Evolutionary conservation across 2,797 vertebrate genomes (phyloP).

Genomic region (Xiphorhynchus erythropygius): DNA sequence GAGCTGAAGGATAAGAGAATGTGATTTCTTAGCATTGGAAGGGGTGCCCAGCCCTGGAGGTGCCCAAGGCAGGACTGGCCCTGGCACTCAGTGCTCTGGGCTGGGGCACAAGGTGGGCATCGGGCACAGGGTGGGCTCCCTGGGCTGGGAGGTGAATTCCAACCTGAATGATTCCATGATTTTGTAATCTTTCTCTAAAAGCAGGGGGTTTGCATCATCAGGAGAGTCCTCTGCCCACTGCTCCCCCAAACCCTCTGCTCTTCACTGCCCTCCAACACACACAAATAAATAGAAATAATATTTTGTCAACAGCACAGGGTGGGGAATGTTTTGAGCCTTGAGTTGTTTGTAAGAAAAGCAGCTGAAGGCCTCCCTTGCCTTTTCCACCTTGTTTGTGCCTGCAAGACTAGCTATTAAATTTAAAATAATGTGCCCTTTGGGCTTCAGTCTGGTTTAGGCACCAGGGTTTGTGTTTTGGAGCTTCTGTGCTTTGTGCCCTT

Average conservation of each 20-base stretch:
- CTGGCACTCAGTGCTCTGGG: background rate
- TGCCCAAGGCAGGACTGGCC: background rate
- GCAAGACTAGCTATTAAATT: background rate
- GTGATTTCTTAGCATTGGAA: background rate
- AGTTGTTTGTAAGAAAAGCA: background rate
- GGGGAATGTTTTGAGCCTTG: background rate
- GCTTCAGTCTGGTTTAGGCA: background rate
- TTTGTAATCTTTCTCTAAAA: background rate
- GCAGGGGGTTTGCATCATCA: background rate
- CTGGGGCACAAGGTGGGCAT: background rate
- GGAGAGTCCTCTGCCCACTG: background rate
- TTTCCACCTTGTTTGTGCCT: background rate
- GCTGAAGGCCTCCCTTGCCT: background rate
- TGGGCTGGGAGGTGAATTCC: background rate
- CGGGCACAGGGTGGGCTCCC: fast-evolving
- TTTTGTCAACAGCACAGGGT: background rate
- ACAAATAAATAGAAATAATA: background rate
- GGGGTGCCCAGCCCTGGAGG: background rate
- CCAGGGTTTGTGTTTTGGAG: background rate
- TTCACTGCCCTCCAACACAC: background rate
- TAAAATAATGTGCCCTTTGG: background rate
- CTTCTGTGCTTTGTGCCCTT: background rate
- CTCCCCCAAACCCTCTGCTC: background rate
- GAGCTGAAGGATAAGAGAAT: background rate
- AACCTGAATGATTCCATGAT: fast-evolving